phyloP scores from a whole-genome alignment of 2,888 invertebrate genomes.

The Odontomyia ornata region DNA sequence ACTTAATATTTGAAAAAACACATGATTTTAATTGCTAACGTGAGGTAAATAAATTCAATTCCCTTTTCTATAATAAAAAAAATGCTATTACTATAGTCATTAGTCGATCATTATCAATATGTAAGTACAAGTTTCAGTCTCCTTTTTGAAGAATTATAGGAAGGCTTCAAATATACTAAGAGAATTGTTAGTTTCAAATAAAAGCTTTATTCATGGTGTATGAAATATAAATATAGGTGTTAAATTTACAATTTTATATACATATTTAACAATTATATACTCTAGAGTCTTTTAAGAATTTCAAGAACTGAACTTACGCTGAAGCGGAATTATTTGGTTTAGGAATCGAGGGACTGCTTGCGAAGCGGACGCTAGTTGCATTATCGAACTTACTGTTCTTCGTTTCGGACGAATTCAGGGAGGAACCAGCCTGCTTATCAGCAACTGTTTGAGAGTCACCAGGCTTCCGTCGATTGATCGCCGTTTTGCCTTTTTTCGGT shows the following conservation, averaged over 20 bases:
- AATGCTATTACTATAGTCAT: no score
- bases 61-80: no score
- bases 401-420: neutral
- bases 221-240: constrained; percentile 20
- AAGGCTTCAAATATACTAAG: no score
- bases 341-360: neutral
- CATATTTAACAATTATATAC: constrained; percentile 25
- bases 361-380: constrained; percentile 23
- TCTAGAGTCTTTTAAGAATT: constrained; percentile 18
- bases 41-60: no score
- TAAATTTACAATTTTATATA: constrained; percentile 30
- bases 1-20: no score
- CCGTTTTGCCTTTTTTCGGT: neutral
- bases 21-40: no score
- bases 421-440: neutral
- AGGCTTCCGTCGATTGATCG: neutral
- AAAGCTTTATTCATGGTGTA: constrained; percentile 14
- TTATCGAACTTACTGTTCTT: constrained; percentile 17
- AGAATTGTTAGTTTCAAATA: neutral
- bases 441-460: neutral
- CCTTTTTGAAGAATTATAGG: no score
- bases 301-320: neutral
- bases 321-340: constrained; percentile 32
- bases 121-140: no score
- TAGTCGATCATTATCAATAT: no score